Evolutionary conservation across 2,113 vertebrate genomes (phyloP).

Genomic region (Hoplias malabaricus): DNA sequence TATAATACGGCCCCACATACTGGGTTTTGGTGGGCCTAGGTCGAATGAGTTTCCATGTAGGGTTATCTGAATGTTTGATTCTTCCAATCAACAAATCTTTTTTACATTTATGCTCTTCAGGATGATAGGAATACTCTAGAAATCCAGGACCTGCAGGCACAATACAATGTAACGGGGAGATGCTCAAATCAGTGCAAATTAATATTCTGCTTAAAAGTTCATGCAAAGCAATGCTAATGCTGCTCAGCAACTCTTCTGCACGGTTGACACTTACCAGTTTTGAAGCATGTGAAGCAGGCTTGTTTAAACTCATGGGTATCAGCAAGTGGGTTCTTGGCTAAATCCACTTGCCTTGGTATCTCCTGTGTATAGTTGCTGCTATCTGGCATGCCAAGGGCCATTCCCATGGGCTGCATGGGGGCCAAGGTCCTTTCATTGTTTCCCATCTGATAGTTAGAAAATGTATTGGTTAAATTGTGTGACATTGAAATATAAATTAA

Average conservation of each 20-base stretch:
- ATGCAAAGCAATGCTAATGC: not conserved
- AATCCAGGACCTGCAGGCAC: conserved; percentile 79
- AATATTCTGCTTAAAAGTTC: not conserved
- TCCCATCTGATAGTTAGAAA: conserved; percentile 75
- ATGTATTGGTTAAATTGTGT: not conserved
- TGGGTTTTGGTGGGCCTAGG: conserved; percentile 94
- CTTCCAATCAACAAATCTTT: conserved; percentile 92
- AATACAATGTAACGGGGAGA: not conserved
- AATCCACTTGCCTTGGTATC: conserved; percentile 58
- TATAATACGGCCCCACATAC: conserved; percentile 96
- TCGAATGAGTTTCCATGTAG: conserved; percentile 91
- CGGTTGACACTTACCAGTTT: conserved; percentile 79
- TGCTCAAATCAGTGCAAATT: not conserved
- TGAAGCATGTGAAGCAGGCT: conserved; percentile 90
- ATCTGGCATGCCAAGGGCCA: conserved; percentile 73
- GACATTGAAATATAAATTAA: too few species aligned
- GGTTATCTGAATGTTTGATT: conserved; percentile 82
- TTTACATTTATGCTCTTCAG: conserved; percentile 93
- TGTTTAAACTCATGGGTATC: conserved; percentile 92
- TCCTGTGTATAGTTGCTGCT: conserved; percentile 46
- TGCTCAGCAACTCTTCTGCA: not conserved
- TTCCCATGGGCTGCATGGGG: conserved; percentile 75
- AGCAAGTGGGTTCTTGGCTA: conserved; percentile 83
- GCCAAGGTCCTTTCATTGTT: conserved; percentile 68
- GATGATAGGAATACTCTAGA: conserved; percentile 81